A percentile compares a stretch with the other conserved stretches of the same genome.
Evolutionary conservation across 2,113 vertebrate species (phyloP).

Genomic region (Blennius ocellaris): DNA sequence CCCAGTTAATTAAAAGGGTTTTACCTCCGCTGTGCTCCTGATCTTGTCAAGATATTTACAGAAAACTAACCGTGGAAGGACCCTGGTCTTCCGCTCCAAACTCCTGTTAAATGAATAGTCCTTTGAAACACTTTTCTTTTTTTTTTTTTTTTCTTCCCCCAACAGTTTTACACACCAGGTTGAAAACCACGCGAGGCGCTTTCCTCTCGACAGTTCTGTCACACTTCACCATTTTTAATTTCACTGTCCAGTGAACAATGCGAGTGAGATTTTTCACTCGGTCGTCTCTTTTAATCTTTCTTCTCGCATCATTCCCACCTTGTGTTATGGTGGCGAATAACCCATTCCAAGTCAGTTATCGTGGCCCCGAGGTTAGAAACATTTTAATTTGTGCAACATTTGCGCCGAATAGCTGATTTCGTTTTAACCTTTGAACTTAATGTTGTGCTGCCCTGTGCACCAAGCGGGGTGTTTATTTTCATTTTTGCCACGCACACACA

Average conservation of each 20-base stretch:
- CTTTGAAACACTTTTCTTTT: slow-evolving; percentile 40
- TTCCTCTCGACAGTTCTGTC: slow-evolving; percentile 62
- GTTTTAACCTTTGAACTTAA: background rate
- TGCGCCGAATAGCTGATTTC: background rate
- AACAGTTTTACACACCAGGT: slow-evolving; percentile 45
- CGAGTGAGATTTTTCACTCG: slow-evolving; percentile 42
- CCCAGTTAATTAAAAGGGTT: background rate
- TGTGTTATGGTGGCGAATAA: slow-evolving; percentile 17
- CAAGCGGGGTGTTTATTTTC: background rate
- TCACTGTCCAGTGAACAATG: slow-evolving; percentile 72
- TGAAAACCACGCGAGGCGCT: slow-evolving; percentile 15
- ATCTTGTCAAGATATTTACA: slow-evolving; percentile 10
- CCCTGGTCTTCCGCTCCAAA: slow-evolving; percentile 27
- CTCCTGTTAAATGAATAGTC: slow-evolving; percentile 49
- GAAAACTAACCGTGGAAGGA: slow-evolving; percentile 11
- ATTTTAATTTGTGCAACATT: slow-evolving; percentile 17
- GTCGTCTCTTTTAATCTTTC: slow-evolving; percentile 11
- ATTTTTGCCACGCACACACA: background rate
- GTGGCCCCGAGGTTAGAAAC: slow-evolving; percentile 10
- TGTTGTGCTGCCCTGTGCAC: background rate
- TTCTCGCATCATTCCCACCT: slow-evolving; percentile 24
- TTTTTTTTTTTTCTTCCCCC: too few relatives aligned
- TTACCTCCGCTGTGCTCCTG: too few relatives aligned
- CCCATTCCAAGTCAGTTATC: slow-evolving; percentile 17
- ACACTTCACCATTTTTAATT: slow-evolving; percentile 75